Evolutionary conservation across 2,888 invertebrate species (phyloP).

Genomic region (Papilio protenor): DNA sequence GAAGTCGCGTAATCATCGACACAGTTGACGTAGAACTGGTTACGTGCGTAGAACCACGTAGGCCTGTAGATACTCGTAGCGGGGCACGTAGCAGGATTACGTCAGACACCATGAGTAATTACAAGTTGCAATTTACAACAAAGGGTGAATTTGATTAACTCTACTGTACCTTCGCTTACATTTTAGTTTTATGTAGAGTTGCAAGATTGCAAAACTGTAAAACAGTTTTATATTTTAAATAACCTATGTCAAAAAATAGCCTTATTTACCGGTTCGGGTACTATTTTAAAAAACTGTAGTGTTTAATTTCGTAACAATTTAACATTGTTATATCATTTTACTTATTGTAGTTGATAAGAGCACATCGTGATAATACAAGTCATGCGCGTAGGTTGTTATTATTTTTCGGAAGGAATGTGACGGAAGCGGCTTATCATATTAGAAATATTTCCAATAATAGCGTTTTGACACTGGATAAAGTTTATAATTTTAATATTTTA

Average conservation of each 20-base stretch:
- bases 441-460: neutral
- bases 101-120: conserved; percentile 44
- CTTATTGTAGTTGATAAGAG: neutral
- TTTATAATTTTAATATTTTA: neutral
- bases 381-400: neutral
- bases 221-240: neutral
- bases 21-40: conserved; percentile 53
- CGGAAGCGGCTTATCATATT: neutral
- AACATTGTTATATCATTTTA: neutral
- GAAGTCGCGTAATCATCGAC: conserved; percentile 55
- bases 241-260: neutral
- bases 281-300: neutral
- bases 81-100: conserved; percentile 44
- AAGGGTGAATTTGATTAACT: conserved; percentile 30
- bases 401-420: neutral
- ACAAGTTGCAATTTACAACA: neutral
- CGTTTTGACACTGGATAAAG: neutral
- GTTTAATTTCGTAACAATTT: neutral
- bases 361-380: neutral
- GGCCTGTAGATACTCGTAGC: conserved; percentile 51
- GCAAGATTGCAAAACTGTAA: neutral
- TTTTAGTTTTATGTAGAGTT: neutral
- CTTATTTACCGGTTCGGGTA: too few species aligned
- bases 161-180: neutral
- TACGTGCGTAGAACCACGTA: conserved; percentile 65